Evolutionary conservation across 2,888 invertebrate species (phyloP).

Genomic region (Amphiduros pacificus): DNA sequence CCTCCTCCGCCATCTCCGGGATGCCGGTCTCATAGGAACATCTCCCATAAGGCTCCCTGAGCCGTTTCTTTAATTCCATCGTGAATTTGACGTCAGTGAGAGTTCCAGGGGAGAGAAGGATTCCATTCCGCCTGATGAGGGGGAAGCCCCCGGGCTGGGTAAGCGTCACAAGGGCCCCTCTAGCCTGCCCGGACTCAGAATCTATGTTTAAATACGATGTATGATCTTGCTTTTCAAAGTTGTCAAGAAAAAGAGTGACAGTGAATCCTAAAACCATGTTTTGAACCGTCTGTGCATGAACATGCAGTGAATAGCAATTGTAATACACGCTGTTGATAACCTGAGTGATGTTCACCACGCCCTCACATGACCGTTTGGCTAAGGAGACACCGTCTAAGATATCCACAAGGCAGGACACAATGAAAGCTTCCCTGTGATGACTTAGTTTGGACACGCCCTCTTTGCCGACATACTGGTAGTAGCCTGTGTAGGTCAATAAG

Average conservation of each 20-base stretch:
- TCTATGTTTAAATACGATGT: not conserved
- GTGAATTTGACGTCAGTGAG: not conserved
- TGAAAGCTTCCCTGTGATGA: not conserved
- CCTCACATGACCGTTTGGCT: not conserved
- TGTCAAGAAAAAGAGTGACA: not conserved
- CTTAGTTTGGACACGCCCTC: not conserved
- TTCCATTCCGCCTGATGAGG: not conserved
- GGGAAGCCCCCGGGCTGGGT: not conserved
- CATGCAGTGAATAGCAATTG: not conserved
- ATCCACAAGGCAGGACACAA: not conserved
- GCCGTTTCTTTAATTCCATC: not conserved
- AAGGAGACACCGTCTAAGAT: not conserved
- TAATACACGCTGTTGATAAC: not conserved
- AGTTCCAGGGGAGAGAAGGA: not conserved
- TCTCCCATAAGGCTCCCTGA: not conserved
- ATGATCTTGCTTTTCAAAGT: not conserved
- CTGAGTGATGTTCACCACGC: not conserved
- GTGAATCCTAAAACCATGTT: too few species aligned
- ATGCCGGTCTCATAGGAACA: too few species aligned
- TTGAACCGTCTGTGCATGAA: not conserved
- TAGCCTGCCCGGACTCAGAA: not conserved
- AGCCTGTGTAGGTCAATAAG: not conserved
- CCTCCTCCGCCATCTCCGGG: too few species aligned
- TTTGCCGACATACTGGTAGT: not conserved
- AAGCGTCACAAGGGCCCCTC: not conserved